A percentile compares a stretch with the other conserved stretches of the same genome.
Evolutionary conservation across 2,797 vertebrate genomes (phyloP).

Genomic region (Sebastes minor): DNA sequence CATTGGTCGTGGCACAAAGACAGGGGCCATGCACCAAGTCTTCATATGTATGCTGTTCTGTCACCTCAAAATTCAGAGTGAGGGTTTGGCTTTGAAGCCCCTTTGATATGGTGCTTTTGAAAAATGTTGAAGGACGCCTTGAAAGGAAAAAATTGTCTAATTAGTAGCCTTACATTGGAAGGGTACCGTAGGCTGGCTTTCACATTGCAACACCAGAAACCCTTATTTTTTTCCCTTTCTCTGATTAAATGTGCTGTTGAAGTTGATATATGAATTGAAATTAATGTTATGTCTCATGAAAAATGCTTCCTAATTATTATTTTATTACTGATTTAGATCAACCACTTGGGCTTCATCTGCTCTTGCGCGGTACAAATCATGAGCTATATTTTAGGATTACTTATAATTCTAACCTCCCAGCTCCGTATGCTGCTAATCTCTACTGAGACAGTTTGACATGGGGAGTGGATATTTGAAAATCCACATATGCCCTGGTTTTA

Average conservation of each 20-base stretch:
- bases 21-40: constrained; percentile 39
- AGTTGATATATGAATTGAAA: constrained; percentile 72
- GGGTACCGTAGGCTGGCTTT: constrained; percentile 53
- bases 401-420: constrained; percentile 42
- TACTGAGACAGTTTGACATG: constrained; percentile 43
- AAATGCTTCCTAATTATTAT: constrained; percentile 70
- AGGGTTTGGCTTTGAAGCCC: constrained; percentile 74
- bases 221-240: constrained; percentile 24
- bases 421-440: constrained; percentile 49
- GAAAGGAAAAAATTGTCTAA: constrained; percentile 77
- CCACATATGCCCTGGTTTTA: constrained; percentile 31
- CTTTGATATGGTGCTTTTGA: constrained; percentile 80
- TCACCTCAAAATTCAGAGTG: constrained; percentile 70
- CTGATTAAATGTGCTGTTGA: constrained; percentile 72
- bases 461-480: constrained; percentile 47
- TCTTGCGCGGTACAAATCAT: constrained; percentile 48
- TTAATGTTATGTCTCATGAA: constrained; percentile 67
- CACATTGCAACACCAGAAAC: constrained; percentile 38
- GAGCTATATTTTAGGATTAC: constrained; percentile 54
- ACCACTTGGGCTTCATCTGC: constrained; percentile 41
- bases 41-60: constrained; percentile 61
- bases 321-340: constrained; percentile 72
- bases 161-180: constrained; percentile 71
- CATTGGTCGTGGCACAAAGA: constrained; percentile 38
- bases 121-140: constrained; percentile 80